phyloP scores from a whole-genome alignment of 2,888 invertebrate species.

The Hirtodrosophila duncani region DNA sequence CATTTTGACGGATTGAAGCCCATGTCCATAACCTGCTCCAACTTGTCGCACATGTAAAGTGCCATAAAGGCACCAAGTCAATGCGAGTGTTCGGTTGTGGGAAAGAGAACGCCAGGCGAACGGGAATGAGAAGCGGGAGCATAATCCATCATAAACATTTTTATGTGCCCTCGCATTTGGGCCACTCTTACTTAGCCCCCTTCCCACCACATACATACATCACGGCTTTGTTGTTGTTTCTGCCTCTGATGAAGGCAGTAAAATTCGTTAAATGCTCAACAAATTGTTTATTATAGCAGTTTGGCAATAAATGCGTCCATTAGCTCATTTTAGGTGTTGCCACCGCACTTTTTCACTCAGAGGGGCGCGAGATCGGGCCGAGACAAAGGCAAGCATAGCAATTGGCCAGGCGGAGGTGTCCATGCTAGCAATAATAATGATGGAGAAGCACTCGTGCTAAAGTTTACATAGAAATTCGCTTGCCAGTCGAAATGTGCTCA shows the following conservation, averaged over 20 bases:
- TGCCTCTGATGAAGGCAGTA: conserved; percentile 65
- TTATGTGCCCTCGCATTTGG: conserved; percentile 67
- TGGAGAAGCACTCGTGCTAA: too few relatives aligned
- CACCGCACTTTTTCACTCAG: conserved; percentile 46
- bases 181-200: conserved; percentile 24
- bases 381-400: too few relatives aligned
- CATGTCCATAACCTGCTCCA: conserved; percentile 67
- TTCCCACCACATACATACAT: conserved; percentile 2
- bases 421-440: too few relatives aligned
- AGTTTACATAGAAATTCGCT: too few relatives aligned
- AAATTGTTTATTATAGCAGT: conserved; percentile 73
- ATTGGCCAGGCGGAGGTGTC: too few relatives aligned
- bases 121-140: conserved; percentile 34
- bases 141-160: conserved; percentile 74
- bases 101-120: not conserved
- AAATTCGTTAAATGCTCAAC: conserved; percentile 75
- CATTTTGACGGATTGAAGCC: conserved; percentile 47
- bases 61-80: conserved; percentile 67
- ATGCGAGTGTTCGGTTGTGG: conserved; percentile 27
- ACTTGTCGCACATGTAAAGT: conserved; percentile 56
- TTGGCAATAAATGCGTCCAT: conserved; percentile 70
- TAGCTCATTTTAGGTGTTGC: conserved; percentile 73
- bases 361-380: not conserved
- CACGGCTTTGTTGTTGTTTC: conserved; percentile 35
- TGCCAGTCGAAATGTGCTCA: not conserved